phyloP scores from a whole-genome alignment of 2,888 invertebrate species.

The Eupithecia abbreviata region DNA sequence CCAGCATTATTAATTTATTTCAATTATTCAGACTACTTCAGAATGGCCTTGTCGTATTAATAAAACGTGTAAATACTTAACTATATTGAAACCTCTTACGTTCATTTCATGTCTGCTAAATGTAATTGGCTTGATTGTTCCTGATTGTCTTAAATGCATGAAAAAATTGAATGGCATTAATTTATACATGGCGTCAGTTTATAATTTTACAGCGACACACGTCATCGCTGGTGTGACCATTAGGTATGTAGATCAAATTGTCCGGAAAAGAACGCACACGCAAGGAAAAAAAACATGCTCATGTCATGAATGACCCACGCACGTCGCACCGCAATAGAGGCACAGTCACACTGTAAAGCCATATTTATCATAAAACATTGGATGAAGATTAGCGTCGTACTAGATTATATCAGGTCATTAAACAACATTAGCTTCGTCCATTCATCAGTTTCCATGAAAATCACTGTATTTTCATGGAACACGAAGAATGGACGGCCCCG shows the following conservation, averaged over 20 bases:
- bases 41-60: neutral
- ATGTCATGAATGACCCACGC: no score
- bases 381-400: neutral
- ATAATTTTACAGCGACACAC: neutral
- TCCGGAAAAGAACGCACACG: neutral
- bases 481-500: no score
- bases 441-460: neutral
- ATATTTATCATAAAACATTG: conserved; percentile 2
- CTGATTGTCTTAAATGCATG: conserved; percentile 9
- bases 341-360: neutral
- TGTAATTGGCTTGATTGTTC: conserved; percentile 7
- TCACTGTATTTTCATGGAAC: no score
- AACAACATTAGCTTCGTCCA: neutral
- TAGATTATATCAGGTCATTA: neutral
- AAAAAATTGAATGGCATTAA: neutral
- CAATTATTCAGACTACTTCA: neutral
- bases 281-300: no score
- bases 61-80: neutral
- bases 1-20: no score
- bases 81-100: neutral
- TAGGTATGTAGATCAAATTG: neutral
- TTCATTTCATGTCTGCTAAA: conserved; percentile 1
- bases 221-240: neutral
- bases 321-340: no score
- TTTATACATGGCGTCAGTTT: neutral